Conservation (phyloP, 2,888 invertebrate genomes). For the Andrena flavipes region DNA sequence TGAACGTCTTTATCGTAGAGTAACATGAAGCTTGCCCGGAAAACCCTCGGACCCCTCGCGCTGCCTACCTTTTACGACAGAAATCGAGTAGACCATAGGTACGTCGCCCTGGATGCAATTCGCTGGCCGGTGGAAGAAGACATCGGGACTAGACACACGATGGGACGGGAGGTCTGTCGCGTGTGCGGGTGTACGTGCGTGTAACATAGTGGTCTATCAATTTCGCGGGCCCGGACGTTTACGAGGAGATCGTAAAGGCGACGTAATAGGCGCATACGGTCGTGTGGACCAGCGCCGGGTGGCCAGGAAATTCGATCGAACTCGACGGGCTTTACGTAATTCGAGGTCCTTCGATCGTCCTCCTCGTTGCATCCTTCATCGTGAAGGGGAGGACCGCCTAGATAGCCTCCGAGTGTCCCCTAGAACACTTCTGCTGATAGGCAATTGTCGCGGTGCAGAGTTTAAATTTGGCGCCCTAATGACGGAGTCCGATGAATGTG, state of each 20-base stretch:
- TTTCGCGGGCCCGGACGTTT: conserved; percentile 77
- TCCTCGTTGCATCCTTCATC: conserved; percentile 13
- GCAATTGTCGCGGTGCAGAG: background rate
- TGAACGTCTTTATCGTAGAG: conserved; percentile 14
- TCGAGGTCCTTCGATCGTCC: conserved; percentile 63
- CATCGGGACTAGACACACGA: conserved; percentile 27
- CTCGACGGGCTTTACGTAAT: conserved; percentile 71
- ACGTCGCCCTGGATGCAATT: background rate
- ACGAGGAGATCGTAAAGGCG: conserved; percentile 80
- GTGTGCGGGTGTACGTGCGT: conserved; percentile 36
- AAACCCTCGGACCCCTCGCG: background rate
- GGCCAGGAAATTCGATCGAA: conserved; percentile 74
- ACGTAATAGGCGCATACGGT: conserved; percentile 66
- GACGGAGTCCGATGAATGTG: too few relatives aligned
- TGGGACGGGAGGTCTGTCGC: background rate
- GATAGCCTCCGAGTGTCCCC: background rate
- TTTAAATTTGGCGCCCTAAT: background rate
- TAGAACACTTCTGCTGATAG: background rate
- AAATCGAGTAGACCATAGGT: conserved; percentile 9
- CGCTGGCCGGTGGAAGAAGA: conserved; percentile 42
- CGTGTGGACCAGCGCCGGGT: conserved; percentile 51
- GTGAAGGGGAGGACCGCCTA: background rate
- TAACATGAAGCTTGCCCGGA: background rate
- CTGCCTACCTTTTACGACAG: conserved; percentile 24
- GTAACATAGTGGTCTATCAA: conserved; percentile 77